phyloP scores from a whole-genome alignment of 2,888 invertebrate species.

The Diarsia rubi region DNA sequence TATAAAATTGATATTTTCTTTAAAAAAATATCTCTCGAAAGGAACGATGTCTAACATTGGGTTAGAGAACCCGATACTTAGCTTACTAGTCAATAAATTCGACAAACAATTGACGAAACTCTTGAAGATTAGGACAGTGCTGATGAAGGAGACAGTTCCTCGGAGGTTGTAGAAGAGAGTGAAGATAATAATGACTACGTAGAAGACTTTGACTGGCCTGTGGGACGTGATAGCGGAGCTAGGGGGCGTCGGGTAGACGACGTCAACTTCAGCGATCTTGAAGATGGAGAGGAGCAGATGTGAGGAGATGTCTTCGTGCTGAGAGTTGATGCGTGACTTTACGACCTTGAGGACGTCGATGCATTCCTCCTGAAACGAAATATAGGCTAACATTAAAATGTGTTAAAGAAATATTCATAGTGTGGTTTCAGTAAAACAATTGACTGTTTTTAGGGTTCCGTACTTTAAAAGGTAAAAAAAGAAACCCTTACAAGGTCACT shows the following conservation, averaged over 20 bases:
- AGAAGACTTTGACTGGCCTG: conserved; percentile 77
- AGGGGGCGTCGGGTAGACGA: conserved; percentile 93
- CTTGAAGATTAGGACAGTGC: conserved; percentile 68
- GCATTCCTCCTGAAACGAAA: conserved; percentile 94
- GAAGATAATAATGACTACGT: conserved; percentile 78
- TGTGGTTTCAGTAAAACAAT: no score
- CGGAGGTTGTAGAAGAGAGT: conserved; percentile 79
- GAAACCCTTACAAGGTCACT: no score
- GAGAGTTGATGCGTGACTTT: conserved; percentile 96
- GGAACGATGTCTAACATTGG: conserved; percentile 77
- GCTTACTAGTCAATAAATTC: conserved; percentile 81
- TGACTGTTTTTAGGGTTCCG: no score
- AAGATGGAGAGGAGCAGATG: conserved; percentile 97
- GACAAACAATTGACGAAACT: conserved; percentile 83
- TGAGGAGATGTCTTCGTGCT: conserved; percentile 96
- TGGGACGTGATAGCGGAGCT: conserved; percentile 86
- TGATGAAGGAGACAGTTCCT: conserved; percentile 67
- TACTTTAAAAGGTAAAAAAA: no score
- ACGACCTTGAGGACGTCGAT: conserved; percentile 95
- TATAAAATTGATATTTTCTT: conserved; percentile 79
- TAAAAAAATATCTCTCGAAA: conserved; percentile 84
- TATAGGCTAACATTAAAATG: no score
- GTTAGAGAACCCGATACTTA: conserved; percentile 60
- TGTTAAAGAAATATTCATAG: no score
- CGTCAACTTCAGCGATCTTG: conserved; percentile 98